Evolutionary conservation across 2,113 vertebrate species (phyloP), one percentile per base, ranked within the genome.

Genomic region (Cochlearius cochlearius): DNA sequence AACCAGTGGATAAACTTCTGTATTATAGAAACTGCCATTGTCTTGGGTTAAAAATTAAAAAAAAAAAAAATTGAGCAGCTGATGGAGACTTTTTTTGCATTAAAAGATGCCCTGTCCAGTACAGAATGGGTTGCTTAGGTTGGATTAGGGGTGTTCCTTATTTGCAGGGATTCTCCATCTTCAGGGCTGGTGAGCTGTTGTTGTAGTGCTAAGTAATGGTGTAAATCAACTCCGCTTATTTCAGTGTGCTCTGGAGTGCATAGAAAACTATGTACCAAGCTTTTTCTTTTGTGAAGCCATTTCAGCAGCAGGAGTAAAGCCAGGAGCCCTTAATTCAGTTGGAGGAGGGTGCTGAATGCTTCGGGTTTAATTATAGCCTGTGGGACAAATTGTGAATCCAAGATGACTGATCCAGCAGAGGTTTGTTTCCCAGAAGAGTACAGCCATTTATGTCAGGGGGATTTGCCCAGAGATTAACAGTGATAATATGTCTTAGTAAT

Each of bases 381-480:
- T 3, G 13, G 88, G 88, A 80, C 76, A 90, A 92, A 90, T 55
- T 64, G 55, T 92, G 95, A 88, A 59, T 88, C 82, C 36, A 55
- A 64, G 92, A 86, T 86, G 45, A 67, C 47, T 69, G 78, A 88
- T 80, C 60, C 86, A 93, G 78, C 88, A 73, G 73, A 87, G 68
- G 59, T 88, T 95, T 76, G 60, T 83, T 83, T 94, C 91, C 86
- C 86, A 80, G 75, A 80, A 77, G 91, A 84, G 79, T 50, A 29
- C 59, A 92, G 55, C 41, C 92, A 45, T 94, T 91, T 79, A 22
- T 96, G 62, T 74, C 88, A 74, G 38, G 68, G 66, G 75, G 72
- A 97, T 96, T 96, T 96, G 55, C 38, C 43, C 41, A 53, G 92
- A 95, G 95, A 96, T 96, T 96, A 96, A 66, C 82, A 88, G 67